These are phyloP conservation scores for Octodon degus DNA, from an alignment of 2,113 vertebrate species.

Conservation along the genomic window DNA sequence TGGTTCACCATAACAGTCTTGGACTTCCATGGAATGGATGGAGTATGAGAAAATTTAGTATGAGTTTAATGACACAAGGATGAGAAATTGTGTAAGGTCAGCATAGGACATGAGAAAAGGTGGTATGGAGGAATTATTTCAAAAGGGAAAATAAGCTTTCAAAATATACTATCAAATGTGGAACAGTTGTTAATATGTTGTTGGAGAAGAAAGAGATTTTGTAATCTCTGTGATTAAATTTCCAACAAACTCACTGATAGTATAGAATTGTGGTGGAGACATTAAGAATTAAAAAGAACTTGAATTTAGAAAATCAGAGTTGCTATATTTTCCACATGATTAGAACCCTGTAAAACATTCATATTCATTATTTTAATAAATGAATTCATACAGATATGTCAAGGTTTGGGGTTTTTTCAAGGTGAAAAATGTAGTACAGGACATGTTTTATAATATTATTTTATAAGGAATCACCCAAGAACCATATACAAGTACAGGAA, in stretches of 20 bases:
- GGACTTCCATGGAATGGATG: neutral
- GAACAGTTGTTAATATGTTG: no score
- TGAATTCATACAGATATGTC: neutral
- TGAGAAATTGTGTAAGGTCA: neutral
- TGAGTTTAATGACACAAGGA: neutral
- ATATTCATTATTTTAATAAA: neutral
- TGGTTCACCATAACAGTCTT: neutral
- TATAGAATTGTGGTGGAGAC: no score
- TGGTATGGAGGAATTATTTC: neutral
- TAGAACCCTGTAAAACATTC: neutral
- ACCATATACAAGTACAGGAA: no score
- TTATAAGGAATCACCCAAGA: no score
- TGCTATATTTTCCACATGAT: neutral
- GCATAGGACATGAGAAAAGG: neutral
- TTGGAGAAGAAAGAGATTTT: neutral
- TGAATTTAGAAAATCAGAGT: constrained; percentile 24
- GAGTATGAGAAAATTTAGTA: neutral
- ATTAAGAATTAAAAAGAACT: constrained; percentile 27
- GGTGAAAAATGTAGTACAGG: no score
- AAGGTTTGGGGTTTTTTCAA: no score
- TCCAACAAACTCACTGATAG: neutral
- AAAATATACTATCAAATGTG: neutral
- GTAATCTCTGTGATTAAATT: neutral
- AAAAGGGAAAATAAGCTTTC: neutral
- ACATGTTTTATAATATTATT: no score